Base-by-base conservation (phyloP, 2,797 vertebrate genomes). In the Melanotaenia maccullochi region DNA sequence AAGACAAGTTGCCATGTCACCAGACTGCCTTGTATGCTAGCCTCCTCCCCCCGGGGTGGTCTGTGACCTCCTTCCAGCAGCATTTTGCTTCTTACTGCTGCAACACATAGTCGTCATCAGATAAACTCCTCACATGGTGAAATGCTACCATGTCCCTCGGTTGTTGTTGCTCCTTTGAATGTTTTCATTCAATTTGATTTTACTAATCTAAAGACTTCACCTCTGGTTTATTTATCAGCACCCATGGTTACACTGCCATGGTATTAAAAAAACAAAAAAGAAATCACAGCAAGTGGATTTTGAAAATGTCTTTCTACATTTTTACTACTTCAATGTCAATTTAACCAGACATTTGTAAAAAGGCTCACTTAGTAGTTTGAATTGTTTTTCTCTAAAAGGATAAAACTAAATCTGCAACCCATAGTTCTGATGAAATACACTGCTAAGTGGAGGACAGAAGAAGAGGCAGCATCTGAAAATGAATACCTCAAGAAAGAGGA, bases 1-100 rank as follows among this genome's bases (percentile, higher is more conserved):
- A 79, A 78, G 85, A 84, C 75, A 74, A 89, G 89, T 90, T 90
- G 81, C 88, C 90, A 87, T 90, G 89, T 92, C 92, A 92, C 87
- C 90, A 90, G 89, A 90, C 87, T 79, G 90, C 73, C 75, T 86
- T 76, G 51, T 81, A 70, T 61, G 72, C 80, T 58, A 69, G 38
- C 83, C 78, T 75, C 68, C 86, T 20, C 73, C 87, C 87, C 79
- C 79, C 68, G 83, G 90, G 90, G 89, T 90, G 90, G 83, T 82
- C 84, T 56, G 55, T 90, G 92, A 92, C 92, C 92, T 91, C 82
- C 83, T 93, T 91, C 89, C 60, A 82, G 85, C 76, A 30, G 75
- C 84, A 86, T 90, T 78, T 83, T 86, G 73, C 74, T 72, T 79
- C 30, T 65, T 68, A 59, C 16, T 52, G 70, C 64, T 65, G 40